Percentiles rank a stretch among this genome's conserved stretches.
These are phyloP conservation scores for Creontiades dilutus DNA, from an alignment of 2,888 invertebrate species.

Conservation along the genomic window DNA sequence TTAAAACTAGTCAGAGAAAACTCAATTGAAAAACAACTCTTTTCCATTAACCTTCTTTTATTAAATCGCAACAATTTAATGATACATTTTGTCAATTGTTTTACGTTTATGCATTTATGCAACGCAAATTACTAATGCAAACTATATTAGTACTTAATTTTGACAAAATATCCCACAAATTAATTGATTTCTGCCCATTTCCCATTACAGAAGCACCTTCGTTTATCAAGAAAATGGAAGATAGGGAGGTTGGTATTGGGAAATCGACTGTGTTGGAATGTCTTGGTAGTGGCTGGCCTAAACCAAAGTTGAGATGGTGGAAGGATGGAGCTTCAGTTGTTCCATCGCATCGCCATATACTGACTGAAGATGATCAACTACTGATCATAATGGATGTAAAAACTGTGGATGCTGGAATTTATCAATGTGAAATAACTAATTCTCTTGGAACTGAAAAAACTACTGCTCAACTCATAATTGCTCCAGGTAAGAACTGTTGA, in stretches of 20 bases:
- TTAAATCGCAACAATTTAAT: no score
- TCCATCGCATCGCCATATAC: slow-evolving; percentile 89
- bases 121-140: no score
- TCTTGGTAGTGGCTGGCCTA: slow-evolving; percentile 90
- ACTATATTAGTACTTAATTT: no score
- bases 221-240: slow-evolving; percentile 91
- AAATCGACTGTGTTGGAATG: slow-evolving; percentile 93
- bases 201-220: slow-evolving; percentile 87
- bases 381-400: slow-evolving; percentile 91
- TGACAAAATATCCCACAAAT: no score
- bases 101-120: no score
- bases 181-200: neutral
- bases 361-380: slow-evolving; percentile 92
- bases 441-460: slow-evolving; percentile 88
- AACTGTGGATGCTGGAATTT: slow-evolving; percentile 88
- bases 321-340: slow-evolving; percentile 89
- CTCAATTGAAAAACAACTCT: no score
- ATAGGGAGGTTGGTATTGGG: slow-evolving; percentile 90
- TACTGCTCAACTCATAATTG: slow-evolving; percentile 85
- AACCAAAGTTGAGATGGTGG: slow-evolving; percentile 89
- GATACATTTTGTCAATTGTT: no score
- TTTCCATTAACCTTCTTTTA: no score
- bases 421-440: slow-evolving; percentile 95
- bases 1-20: no score
- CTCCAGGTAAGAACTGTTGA: slow-evolving; percentile 80